Percentiles rank a stretch among this genome's conserved stretches.
These are phyloP conservation scores for Syncerus caffer DNA, from an alignment of 2,797 vertebrate genomes.

Conservation along the genomic window DNA sequence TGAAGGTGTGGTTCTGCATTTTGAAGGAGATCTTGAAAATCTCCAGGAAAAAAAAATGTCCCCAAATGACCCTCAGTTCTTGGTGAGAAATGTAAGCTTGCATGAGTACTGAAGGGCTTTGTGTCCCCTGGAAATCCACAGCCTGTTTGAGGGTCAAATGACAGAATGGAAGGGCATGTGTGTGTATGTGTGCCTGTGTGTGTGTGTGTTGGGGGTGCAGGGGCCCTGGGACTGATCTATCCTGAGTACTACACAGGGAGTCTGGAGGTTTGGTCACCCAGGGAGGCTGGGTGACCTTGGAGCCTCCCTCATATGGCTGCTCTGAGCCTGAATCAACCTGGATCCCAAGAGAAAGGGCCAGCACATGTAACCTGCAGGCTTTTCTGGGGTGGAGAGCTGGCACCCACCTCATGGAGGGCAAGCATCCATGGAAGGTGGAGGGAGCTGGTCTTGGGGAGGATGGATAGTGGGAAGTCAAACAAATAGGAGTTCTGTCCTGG, in stretches of 20 bases:
- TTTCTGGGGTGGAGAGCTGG: background rate
- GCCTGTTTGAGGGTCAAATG: background rate
- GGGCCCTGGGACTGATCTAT: background rate
- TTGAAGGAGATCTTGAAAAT: constrained; percentile 66
- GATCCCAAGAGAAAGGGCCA: background rate
- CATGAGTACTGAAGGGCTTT: background rate
- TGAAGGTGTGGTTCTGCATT: constrained; percentile 64
- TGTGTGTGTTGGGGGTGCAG: too few relatives aligned
- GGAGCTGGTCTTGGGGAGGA: background rate
- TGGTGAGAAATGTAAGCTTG: constrained; percentile 49
- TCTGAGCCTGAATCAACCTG: background rate
- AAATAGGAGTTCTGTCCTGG: background rate
- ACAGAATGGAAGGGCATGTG: background rate
- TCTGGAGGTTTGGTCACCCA: background rate
- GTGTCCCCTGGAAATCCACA: background rate
- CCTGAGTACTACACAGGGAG: background rate
- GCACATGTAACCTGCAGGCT: background rate
- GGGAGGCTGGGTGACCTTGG: background rate
- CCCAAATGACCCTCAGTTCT: constrained; percentile 51
- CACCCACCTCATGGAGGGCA: background rate
- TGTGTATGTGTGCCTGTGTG: fast-evolving
- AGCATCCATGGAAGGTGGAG: fast-evolving
- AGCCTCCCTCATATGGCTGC: background rate
- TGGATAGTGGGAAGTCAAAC: background rate
- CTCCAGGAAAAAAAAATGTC: constrained; percentile 48